Evolutionary conservation across 2,888 invertebrate species (phyloP).

Genomic region (Drosophila lutescens): DNA sequence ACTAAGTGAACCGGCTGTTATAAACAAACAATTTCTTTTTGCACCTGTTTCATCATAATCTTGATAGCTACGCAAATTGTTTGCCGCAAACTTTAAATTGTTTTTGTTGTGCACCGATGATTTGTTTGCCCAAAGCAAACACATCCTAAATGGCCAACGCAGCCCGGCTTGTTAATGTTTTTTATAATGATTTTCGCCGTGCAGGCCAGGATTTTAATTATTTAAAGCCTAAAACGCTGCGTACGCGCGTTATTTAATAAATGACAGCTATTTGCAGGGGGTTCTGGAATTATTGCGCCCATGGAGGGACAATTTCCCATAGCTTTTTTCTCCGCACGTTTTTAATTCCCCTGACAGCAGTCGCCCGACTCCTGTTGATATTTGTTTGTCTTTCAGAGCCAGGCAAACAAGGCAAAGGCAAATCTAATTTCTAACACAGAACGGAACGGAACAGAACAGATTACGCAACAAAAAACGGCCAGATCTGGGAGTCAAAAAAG

Average conservation of each 20-base stretch:
- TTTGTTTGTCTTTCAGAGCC: conserved; percentile 52
- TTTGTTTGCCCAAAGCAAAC: conserved; percentile 40
- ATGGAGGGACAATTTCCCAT: conserved; percentile 38
- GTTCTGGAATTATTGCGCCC: conserved; percentile 34
- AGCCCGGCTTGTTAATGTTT: conserved; percentile 34
- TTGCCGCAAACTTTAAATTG: conserved; percentile 40
- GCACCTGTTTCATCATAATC: conserved; percentile 45
- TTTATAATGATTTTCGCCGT: conserved; percentile 43
- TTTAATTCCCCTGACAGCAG: conserved; percentile 72
- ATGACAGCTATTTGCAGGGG: conserved; percentile 48
- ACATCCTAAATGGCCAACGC: conserved; percentile 19
- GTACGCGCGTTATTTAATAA: conserved; percentile 47
- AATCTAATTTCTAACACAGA: conserved; percentile 71
- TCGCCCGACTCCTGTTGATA: conserved; percentile 46
- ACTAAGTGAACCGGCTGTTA: conserved; percentile 1
- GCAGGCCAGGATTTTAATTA: conserved; percentile 44
- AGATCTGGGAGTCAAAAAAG: conserved; percentile 17
- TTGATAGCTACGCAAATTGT: conserved; percentile 49
- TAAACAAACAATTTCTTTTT: conserved; percentile 6
- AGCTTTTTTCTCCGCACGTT: conserved; percentile 40
- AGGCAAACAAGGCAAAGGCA: conserved; percentile 43
- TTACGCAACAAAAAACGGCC: conserved; percentile 59
- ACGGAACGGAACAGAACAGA: conserved; percentile 41
- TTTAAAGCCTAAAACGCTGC: conserved; percentile 33
- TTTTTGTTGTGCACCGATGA: conserved; percentile 35